A percentile compares a stretch with the other conserved stretches of the same genome.
Evolutionary conservation across 2,888 invertebrate genomes (phyloP).

Genomic region (Mayetiola destructor): DNA sequence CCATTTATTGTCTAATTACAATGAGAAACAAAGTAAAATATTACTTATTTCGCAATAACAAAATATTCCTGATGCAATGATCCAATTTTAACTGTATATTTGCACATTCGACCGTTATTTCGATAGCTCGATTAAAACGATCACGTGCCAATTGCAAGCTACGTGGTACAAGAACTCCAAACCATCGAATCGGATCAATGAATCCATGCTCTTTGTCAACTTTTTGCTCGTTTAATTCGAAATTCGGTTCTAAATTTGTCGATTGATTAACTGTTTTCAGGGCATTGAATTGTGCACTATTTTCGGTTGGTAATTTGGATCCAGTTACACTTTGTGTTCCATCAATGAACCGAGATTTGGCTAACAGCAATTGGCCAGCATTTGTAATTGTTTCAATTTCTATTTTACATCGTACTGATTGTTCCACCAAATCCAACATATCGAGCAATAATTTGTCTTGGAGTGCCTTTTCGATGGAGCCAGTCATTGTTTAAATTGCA

Average conservation of each 20-base stretch:
- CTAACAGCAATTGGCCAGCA: slow-evolving; percentile 56
- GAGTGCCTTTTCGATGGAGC: slow-evolving; percentile 29
- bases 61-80: not conserved
- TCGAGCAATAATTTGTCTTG: slow-evolving; percentile 55
- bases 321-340: slow-evolving; percentile 58
- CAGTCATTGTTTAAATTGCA: not conserved
- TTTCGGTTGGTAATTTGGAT: slow-evolving; percentile 50
- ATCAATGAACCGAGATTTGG: slow-evolving; percentile 64
- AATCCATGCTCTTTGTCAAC: slow-evolving; percentile 32
- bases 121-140: slow-evolving; percentile 54
- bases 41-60: slow-evolving; percentile 10
- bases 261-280: slow-evolving; percentile 28
- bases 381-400: slow-evolving; percentile 54
- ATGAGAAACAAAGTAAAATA: not conserved
- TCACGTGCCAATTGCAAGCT: slow-evolving; percentile 59
- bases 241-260: slow-evolving; percentile 34
- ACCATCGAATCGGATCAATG: slow-evolving; percentile 66
- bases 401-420: slow-evolving; percentile 50
- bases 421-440: slow-evolving; percentile 57
- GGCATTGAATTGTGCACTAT: slow-evolving; percentile 38
- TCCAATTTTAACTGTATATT: slow-evolving; percentile 51
- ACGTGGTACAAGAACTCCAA: slow-evolving; percentile 71
- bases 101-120: slow-evolving; percentile 49
- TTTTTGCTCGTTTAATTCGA: slow-evolving; percentile 29
- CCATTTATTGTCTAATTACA: too few species aligned